Conservation (phyloP, 2,113 vertebrate genomes). For the Nothoprocta pentlandii region DNA sequence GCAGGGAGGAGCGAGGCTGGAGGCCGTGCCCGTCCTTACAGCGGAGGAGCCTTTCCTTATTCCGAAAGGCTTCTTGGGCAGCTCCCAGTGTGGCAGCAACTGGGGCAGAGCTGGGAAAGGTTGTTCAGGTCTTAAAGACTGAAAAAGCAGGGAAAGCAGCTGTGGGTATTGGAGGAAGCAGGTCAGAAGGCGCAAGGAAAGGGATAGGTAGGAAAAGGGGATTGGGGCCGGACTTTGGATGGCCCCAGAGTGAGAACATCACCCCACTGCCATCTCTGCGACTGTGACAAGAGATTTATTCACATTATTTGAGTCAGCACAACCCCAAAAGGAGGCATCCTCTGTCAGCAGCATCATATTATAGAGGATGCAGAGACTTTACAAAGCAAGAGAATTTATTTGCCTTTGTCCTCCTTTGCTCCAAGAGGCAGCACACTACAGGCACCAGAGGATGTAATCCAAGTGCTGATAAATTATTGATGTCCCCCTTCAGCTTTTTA, state of each 20-base stretch:
- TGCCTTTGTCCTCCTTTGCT: conserved; percentile 50
- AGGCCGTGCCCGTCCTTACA: background rate
- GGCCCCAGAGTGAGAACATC: conserved; percentile 31
- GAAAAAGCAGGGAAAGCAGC: background rate
- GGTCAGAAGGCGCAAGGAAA: background rate
- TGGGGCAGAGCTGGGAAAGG: background rate
- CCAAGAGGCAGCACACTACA: conserved; percentile 34
- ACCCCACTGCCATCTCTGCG: background rate
- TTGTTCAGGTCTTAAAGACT: background rate
- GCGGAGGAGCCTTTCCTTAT: background rate
- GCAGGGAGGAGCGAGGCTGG: background rate
- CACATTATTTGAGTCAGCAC: background rate
- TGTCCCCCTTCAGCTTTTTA: conserved; percentile 61
- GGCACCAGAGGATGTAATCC: conserved; percentile 56
- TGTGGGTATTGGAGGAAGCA: background rate
- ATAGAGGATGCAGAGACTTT: background rate
- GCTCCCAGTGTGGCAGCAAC: background rate
- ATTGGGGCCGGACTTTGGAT: conserved; percentile 21
- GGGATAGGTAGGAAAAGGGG: background rate
- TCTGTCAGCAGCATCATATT: background rate
- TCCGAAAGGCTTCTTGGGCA: background rate
- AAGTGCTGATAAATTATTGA: conserved; percentile 70
- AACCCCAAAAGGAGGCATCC: background rate
- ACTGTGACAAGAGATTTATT: background rate
- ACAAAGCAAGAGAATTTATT: background rate